These are phyloP conservation scores for Hydrotaea diabolus DNA, from an alignment of 2,888 invertebrate species.

Conservation along the genomic window DNA sequence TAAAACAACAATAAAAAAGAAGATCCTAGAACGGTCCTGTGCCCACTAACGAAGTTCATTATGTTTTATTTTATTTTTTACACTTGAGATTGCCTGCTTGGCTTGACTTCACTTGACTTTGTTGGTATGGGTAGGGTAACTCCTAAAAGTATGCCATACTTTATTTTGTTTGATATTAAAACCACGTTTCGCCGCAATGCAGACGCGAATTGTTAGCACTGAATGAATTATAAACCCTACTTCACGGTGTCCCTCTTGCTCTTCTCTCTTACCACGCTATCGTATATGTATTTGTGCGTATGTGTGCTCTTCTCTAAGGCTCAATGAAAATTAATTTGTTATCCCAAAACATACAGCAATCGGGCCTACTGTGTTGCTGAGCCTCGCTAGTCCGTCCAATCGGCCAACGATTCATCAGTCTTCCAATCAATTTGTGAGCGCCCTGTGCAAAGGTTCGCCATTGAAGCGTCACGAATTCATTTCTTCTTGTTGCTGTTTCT, in stretches of 20 bases:
- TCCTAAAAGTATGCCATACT: slow-evolving; percentile 5
- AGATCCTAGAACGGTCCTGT: not conserved
- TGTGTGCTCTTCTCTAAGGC: not conserved
- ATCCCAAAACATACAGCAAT: slow-evolving; percentile 4
- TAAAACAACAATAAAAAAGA: not conserved
- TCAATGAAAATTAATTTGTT: slow-evolving; percentile 19
- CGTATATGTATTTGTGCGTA: not conserved
- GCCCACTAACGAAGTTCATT: slow-evolving; percentile 23
- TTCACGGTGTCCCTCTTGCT: not conserved
- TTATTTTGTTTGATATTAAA: slow-evolving; percentile 45
- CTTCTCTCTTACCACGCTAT: not conserved
- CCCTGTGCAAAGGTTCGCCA: not conserved
- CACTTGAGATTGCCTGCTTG: slow-evolving; percentile 20
- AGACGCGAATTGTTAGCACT: slow-evolving; percentile 29
- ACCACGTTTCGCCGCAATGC: slow-evolving; percentile 57
- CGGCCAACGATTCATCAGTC: not conserved
- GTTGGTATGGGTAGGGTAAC: not conserved
- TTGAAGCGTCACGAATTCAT: slow-evolving; percentile 11
- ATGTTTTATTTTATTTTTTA: slow-evolving; percentile 27
- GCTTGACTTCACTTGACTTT: not conserved
- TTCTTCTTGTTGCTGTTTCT: not conserved
- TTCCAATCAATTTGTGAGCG: not conserved
- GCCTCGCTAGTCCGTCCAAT: not conserved
- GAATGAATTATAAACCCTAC: slow-evolving; percentile 8
- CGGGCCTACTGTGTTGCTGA: no score